phyloP scores from a whole-genome alignment of 30 jellyfish, hydroid and myxozoan genomes.

The Calvadosia cruxmelitensis region DNA sequence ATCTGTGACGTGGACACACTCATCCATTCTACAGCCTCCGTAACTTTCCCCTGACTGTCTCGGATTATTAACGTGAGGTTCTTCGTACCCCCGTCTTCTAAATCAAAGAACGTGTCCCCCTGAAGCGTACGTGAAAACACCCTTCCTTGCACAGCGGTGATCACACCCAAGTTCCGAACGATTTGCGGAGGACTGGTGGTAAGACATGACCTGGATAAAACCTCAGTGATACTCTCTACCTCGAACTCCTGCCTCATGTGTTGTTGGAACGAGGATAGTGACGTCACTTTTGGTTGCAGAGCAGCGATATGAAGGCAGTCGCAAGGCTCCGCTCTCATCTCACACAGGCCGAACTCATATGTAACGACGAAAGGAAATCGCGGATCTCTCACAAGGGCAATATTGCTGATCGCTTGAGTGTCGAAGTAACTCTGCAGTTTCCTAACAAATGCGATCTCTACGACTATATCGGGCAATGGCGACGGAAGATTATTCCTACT shows the following conservation, averaged over 20 bases:
- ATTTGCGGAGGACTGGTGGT: neutral
- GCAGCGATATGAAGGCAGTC: neutral
- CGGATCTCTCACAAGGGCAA: neutral
- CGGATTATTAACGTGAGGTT: constrained; percentile 14
- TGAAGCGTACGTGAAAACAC: constrained; percentile 28
- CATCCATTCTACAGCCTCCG: neutral
- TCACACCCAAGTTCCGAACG: neutral
- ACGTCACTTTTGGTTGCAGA: neutral
- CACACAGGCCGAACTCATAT: neutral
- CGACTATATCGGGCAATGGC: neutral
- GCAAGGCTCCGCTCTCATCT: neutral
- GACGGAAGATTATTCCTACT: neutral
- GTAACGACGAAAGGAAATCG: neutral
- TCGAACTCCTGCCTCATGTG: neutral
- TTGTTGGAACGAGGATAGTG: neutral
- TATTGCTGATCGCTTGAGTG: neutral
- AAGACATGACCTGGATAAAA: neutral
- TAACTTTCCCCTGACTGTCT: neutral
- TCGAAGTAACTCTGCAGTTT: neutral
- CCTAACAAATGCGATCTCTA: neutral
- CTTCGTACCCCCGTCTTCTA: constrained; percentile 49
- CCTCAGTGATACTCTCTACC: neutral
- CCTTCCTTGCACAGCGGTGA: constrained; percentile 10
- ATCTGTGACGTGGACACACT: neutral
- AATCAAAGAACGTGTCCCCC: constrained; percentile 46